Percentiles rank a stretch among this genome's conserved stretches.
Evolutionary conservation across 2,888 invertebrate species (phyloP).

Genomic region (Mesopsocus fuscifrons): DNA sequence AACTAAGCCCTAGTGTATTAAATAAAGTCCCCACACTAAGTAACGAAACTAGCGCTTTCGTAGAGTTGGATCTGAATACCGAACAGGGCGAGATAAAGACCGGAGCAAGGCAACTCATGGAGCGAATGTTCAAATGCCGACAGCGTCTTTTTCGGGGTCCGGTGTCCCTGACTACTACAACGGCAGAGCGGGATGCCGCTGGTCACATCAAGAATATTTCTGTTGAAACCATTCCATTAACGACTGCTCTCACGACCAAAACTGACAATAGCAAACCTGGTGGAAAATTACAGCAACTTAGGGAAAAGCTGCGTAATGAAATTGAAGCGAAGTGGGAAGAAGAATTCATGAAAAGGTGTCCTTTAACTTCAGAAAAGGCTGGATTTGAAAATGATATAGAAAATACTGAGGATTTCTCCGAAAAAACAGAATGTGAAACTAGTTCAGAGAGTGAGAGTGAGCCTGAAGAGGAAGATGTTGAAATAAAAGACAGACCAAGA

Average conservation of each 20-base stretch:
- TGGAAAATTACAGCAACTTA: neutral
- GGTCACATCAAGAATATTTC: neutral
- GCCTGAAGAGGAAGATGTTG: conserved; percentile 6
- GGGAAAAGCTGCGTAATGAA: neutral
- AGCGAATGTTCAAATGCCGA: neutral
- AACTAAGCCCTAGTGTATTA: neutral
- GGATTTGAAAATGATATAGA: neutral
- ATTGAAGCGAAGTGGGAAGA: conserved; percentile 4
- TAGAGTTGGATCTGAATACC: neutral
- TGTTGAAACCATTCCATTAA: neutral
- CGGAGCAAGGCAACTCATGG: conserved; percentile 4
- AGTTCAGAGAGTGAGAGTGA: neutral
- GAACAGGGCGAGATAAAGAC: neutral
- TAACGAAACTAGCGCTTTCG: neutral
- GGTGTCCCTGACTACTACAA: neutral
- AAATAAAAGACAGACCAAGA: neutral
- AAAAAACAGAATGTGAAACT: neutral
- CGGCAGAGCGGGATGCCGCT: neutral
- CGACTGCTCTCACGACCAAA: neutral
- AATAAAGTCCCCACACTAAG: neutral
- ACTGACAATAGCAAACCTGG: neutral
- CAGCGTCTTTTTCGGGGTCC: neutral
- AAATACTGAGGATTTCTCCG: neutral
- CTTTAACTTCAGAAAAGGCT: neutral
- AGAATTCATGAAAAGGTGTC: neutral